Conservation (phyloP, 2,113 vertebrate species). For the Prochilodus magdalenae region DNA sequence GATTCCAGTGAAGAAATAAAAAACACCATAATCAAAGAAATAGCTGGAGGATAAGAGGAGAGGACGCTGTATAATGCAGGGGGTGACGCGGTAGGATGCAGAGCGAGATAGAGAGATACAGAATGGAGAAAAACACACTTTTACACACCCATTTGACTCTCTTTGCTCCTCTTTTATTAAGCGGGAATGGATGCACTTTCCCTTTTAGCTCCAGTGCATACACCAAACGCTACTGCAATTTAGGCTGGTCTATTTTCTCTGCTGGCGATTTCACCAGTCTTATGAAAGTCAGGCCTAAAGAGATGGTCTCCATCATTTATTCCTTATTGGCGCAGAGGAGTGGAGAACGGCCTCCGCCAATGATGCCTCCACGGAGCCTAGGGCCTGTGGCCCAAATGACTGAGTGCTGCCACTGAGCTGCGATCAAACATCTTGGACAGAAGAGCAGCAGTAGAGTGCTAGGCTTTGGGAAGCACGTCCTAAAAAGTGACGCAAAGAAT, state of each 20-base stretch:
- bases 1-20: slow-evolving; percentile 1
- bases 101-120: slow-evolving; percentile 17
- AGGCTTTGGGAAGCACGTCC: not conserved
- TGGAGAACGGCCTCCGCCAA: slow-evolving; percentile 40
- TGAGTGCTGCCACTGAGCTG: slow-evolving; percentile 19
- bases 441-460: not conserved
- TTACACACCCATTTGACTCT: not conserved
- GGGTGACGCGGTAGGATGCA: not conserved
- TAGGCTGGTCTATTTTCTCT: not conserved
- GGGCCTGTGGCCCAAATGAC: slow-evolving; percentile 26
- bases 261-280: not conserved
- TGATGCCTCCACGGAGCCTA: slow-evolving; percentile 50
- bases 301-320: slow-evolving; percentile 33
- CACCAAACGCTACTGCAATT: not conserved
- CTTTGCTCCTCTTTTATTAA: not conserved
- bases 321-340: slow-evolving; percentile 33
- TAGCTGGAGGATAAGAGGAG: not conserved
- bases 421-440: slow-evolving; percentile 32
- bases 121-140: slow-evolving; percentile 1
- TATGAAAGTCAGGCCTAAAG: slow-evolving; percentile 11
- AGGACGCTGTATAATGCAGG: not conserved
- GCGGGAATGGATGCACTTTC: not conserved
- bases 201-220: not conserved
- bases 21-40: slow-evolving; percentile 11
- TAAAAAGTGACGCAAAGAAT: slow-evolving; percentile 1